phyloP scores from a whole-genome alignment of 2,888 invertebrate genomes.

The Disparrhopalites patrizii region DNA sequence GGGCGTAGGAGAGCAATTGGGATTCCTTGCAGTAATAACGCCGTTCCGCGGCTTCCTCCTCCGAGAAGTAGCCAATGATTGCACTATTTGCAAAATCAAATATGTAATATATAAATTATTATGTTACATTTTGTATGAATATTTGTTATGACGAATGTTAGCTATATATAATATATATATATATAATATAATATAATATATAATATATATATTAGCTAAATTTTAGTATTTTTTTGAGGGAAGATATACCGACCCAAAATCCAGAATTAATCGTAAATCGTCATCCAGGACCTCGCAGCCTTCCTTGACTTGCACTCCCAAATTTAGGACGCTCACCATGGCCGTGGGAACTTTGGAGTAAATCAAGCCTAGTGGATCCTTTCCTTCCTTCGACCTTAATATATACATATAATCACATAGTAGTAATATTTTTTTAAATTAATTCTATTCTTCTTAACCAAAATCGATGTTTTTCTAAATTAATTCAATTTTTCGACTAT shows the following conservation, averaged over 20 bases:
- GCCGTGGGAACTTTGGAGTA: constrained; percentile 14
- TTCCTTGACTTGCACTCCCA: not conserved
- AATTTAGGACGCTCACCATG: constrained; percentile 16
- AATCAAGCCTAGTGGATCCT: constrained; percentile 20
- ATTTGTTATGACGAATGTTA: too few species aligned
- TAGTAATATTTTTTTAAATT: too few species aligned
- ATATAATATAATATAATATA: not conserved
- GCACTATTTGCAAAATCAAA: constrained; percentile 1
- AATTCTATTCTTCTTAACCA: too few species aligned
- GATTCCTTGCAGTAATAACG: constrained; percentile 8
- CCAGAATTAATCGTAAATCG: not conserved
- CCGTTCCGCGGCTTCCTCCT: not conserved
- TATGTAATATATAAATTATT: not conserved
- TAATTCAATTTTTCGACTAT: too few species aligned
- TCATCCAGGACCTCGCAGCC: constrained; percentile 23
- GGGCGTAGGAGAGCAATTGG: constrained; percentile 17
- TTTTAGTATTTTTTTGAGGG: too few species aligned
- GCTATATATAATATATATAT: too few species aligned
- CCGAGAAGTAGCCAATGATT: constrained; percentile 6
- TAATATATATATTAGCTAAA: not conserved
- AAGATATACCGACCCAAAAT: constrained; percentile 17
- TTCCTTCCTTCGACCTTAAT: constrained; percentile 4
- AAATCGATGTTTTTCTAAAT: too few species aligned
- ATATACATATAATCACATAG: too few species aligned
- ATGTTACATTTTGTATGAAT: too few species aligned